A percentile compares a stretch with the other conserved stretches of the same genome.
Evolutionary conservation across 2,797 vertebrate genomes (phyloP).

Genomic region (Melanotaenia parkinsoni): DNA sequence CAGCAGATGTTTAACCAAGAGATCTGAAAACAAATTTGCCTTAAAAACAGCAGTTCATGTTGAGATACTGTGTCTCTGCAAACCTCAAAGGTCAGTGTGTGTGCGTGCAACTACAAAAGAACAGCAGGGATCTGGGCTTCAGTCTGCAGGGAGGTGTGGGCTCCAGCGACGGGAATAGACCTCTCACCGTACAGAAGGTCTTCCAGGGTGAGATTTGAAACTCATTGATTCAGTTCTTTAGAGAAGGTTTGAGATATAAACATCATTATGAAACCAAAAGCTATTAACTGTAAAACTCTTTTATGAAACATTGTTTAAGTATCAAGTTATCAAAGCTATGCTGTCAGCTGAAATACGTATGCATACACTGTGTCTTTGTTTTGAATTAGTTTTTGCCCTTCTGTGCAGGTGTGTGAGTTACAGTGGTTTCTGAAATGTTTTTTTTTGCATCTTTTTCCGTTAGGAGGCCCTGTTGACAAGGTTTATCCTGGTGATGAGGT

Average conservation of each 20-base stretch:
- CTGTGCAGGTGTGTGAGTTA: not conserved
- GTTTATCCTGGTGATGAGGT: slow-evolving; percentile 82
- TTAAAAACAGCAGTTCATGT: not conserved
- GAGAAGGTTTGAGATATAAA: not conserved
- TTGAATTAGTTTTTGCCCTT: not conserved
- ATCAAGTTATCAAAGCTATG: too few species aligned
- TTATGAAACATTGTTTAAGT: too few species aligned
- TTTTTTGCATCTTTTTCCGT: not conserved
- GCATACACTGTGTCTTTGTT: not conserved
- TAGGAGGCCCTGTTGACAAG: slow-evolving; percentile 79
- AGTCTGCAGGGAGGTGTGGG: slow-evolving; percentile 83
- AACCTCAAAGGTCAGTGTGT: slow-evolving; percentile 64
- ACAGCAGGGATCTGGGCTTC: slow-evolving; percentile 83
- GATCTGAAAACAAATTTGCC: not conserved
- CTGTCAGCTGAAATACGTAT: too few species aligned
- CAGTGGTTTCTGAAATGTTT: not conserved
- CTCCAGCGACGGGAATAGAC: slow-evolving; percentile 78
- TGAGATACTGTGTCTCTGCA: not conserved
- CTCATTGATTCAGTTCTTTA: not conserved
- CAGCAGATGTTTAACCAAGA: not conserved
- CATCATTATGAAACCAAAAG: too few species aligned
- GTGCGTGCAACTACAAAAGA: slow-evolving; percentile 79
- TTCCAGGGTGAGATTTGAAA: slow-evolving; percentile 79
- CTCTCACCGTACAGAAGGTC: slow-evolving; percentile 83
- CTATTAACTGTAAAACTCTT: too few species aligned